Evolutionary conservation across 1,140 invertebrate genomes (phyloP), one percentile per base, ranked within the genome.

Genomic region (Sarcophaga bullata): DNA sequence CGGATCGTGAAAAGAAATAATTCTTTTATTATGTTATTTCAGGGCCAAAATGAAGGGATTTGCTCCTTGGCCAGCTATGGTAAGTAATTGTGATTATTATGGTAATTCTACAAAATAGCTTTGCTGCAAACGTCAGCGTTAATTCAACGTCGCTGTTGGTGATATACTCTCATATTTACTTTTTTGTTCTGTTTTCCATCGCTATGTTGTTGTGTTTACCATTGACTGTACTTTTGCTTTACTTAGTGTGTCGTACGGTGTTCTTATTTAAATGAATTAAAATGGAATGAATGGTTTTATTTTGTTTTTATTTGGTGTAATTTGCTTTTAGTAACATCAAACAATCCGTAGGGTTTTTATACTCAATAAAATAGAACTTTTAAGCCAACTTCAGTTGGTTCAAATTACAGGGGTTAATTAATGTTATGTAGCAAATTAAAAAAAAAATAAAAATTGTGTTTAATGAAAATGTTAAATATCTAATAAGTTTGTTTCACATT

Each of bases 21-120:
- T 47, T 47, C 47, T 19, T 90, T 86, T 92, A 37, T 37, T 37
- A 37, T 37, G 25, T 91, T 90, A 90, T 95, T 95, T 88, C 92
- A 97, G 96, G 96, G 96, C 96, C 25, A 97, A 97, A 93, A 97
- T 97, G 96, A 97, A 97, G 92, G 96, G 96, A 87, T 98, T 96
- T 92, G 95, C 96, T 83, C 95, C 96, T 83, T 98, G 97, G 97
- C 96, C 97, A 68, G 96, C 95, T 91, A 95, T 95, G 93, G 96
- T 98, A 93, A 95, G 95, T 94, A 86, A 89, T 83, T 83, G 78
- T 82, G 85, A 17, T 82, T 85, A 84, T 84, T 68, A 68, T 68
- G 15, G 15, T 68, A 37, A 37, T 68, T 68, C 9, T 17, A 19
- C 15, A 78, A 19, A 78, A 9, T 52, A 46, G 6, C 17, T 10